Evolutionary conservation across 2,797 vertebrate genomes (phyloP).

Genomic region (Astyanax mexicanus): DNA sequence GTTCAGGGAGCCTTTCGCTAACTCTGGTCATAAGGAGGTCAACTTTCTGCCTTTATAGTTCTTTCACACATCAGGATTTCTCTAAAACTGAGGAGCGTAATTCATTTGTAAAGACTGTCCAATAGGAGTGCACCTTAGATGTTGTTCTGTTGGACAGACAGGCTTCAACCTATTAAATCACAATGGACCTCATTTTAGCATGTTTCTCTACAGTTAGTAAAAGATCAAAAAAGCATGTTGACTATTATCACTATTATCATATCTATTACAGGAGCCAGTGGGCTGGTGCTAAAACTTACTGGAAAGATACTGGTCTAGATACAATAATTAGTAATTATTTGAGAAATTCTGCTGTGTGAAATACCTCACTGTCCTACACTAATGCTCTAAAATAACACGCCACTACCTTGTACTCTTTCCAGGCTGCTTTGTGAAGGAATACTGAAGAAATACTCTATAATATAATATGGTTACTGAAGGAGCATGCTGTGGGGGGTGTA

Average conservation of each 20-base stretch:
- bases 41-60: not conserved
- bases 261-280: too few relatives aligned
- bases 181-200: too few relatives aligned
- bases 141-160: too few relatives aligned
- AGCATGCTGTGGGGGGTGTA: not conserved
- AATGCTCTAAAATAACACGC: not conserved
- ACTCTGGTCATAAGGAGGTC: not conserved
- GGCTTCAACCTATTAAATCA: too few relatives aligned
- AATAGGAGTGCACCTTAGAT: too few relatives aligned
- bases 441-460: constrained; percentile 1
- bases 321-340: too few relatives aligned
- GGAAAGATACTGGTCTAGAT: too few relatives aligned
- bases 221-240: not conserved
- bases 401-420: not conserved
- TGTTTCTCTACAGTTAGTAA: not conserved
- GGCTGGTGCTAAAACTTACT: too few relatives aligned
- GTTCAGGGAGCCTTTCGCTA: constrained; percentile 84
- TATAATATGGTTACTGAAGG: constrained; percentile 10
- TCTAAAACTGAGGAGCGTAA: too few relatives aligned
- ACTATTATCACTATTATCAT: too few relatives aligned
- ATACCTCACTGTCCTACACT: not conserved
- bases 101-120: too few relatives aligned
- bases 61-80: not conserved
- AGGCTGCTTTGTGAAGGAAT: not conserved
- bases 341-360: not conserved